A percentile compares a stretch with the other conserved stretches of the same genome.
Evolutionary conservation across 2,797 vertebrate genomes (phyloP).

Genomic region (Pipistrellus pipistrellus): DNA sequence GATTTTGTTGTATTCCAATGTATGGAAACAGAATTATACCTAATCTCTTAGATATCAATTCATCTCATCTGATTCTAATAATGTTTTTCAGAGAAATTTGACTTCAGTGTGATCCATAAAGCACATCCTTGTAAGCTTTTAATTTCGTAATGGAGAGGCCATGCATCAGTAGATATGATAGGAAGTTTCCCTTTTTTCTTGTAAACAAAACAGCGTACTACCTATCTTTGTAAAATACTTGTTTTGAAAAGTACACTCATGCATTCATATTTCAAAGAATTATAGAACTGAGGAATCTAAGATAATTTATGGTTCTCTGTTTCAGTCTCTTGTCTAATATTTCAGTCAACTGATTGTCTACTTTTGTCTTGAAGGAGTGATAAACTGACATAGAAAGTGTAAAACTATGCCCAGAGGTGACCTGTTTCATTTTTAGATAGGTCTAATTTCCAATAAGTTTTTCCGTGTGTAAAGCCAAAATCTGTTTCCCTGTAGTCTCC

Average conservation of each 20-base stretch:
- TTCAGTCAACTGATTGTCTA: neutral
- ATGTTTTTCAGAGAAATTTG: conserved; percentile 26
- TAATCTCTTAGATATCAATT: neutral
- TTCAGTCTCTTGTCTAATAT: conserved; percentile 37
- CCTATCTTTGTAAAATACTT: conserved; percentile 7
- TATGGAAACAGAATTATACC: neutral
- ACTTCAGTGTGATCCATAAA: neutral
- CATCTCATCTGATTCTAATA: conserved; percentile 33
- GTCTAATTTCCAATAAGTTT: conserved; percentile 38
- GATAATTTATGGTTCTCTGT: conserved; percentile 18
- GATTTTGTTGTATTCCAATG: neutral
- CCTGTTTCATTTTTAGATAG: conserved; percentile 23
- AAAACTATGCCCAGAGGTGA: neutral
- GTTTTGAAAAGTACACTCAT: conserved; percentile 38
- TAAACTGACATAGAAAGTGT: conserved; percentile 30
- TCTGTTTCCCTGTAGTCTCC: conserved; percentile 45
- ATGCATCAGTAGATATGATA: neutral
- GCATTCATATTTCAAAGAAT: conserved; percentile 40
- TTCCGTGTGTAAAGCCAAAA: conserved; percentile 28
- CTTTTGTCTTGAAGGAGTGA: conserved; percentile 23
- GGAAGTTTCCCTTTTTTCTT: conserved; percentile 30
- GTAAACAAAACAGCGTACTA: neutral
- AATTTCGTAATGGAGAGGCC: conserved; percentile 46
- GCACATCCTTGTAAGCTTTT: conserved; percentile 6
- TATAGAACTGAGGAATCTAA: neutral